These are phyloP conservation scores for Natator depressus DNA, from an alignment of 2,113 vertebrate species.

Conservation along the genomic window DNA sequence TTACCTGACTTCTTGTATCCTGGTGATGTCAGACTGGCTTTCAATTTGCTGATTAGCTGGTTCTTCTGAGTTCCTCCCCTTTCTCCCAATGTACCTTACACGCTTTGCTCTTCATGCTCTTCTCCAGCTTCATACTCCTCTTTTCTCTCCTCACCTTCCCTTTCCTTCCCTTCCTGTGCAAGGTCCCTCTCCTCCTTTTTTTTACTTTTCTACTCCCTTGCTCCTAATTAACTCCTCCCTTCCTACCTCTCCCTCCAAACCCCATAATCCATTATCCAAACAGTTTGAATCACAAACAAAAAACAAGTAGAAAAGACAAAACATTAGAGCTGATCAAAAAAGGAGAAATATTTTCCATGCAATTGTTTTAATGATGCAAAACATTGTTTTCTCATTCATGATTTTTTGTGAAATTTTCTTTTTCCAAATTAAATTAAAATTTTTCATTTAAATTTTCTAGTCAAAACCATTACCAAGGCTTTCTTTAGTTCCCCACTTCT, in stretches of 20 bases:
- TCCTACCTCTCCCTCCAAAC: not conserved
- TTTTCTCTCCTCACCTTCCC: not conserved
- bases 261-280: not conserved
- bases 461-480: accelerated
- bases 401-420: not conserved
- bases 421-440: not conserved
- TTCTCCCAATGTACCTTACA: not conserved
- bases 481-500: not conserved
- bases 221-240: accelerated
- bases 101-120: not conserved
- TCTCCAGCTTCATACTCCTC: not conserved
- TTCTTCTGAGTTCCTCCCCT: accelerated
- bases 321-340: not conserved
- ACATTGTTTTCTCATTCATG: not conserved
- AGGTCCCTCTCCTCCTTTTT: not conserved
- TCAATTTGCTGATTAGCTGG: slow-evolving; percentile 15
- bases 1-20: slow-evolving; percentile 21
- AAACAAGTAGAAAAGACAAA: not conserved
- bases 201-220: accelerated
- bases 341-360: not conserved
- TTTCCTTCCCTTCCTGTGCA: not conserved
- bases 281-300: not conserved
- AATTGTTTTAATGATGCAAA: not conserved
- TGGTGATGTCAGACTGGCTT: slow-evolving; percentile 20
- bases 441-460: not conserved